phyloP scores from a whole-genome alignment of 2,113 vertebrate species.

The Mustela lutreola region DNA sequence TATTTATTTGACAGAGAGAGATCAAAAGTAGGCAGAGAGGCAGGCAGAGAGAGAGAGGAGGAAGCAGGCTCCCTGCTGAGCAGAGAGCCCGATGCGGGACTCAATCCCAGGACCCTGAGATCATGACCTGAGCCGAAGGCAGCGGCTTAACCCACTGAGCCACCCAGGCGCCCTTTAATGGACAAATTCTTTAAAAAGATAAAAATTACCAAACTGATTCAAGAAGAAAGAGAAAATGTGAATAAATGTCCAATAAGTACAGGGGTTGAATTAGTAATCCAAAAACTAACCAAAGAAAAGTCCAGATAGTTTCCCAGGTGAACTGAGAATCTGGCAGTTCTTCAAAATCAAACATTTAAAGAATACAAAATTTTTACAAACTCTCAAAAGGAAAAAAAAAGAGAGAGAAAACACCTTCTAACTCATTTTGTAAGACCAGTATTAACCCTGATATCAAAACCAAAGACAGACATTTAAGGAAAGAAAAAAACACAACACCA shows the following conservation, averaged over 20 bases:
- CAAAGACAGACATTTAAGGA: background rate
- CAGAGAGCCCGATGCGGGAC: too few species aligned
- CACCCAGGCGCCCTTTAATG: background rate
- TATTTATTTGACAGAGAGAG: too few species aligned
- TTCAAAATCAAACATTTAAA: background rate
- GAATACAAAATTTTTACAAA: background rate
- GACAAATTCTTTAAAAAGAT: background rate
- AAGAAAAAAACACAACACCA: background rate
- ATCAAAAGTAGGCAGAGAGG: too few species aligned
- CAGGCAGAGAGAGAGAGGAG: too few species aligned
- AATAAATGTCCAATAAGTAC: background rate
- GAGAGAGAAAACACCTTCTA: background rate
- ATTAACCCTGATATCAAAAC: background rate
- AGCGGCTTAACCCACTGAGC: too few species aligned
- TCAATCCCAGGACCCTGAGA: too few species aligned
- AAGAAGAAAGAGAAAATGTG: background rate
- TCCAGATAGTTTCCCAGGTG: background rate
- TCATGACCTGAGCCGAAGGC: too few species aligned
- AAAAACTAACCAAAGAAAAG: background rate
- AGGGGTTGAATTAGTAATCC: background rate
- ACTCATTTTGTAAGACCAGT: background rate
- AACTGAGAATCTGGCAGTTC: background rate
- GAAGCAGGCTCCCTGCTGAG: too few species aligned
- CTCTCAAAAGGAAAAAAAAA: background rate
- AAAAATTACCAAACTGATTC: background rate